Evolutionary conservation across 2,888 invertebrate species (phyloP), one percentile per base, ranked within the genome.

Genomic region (Malthinus flaveolus): DNA sequence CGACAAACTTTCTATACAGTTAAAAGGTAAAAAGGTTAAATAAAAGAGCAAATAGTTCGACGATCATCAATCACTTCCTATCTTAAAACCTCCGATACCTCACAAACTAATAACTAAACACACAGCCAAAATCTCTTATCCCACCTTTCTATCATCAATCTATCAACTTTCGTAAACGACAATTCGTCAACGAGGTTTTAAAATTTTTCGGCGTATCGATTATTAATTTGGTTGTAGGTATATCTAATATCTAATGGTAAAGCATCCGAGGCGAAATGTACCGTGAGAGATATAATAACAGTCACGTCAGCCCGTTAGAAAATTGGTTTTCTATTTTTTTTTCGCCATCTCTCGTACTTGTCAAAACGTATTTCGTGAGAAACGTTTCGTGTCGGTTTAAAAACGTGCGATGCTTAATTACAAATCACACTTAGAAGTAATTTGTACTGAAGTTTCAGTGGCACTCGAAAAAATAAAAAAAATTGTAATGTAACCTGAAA

Each of bases 31-130:
- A 23, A 42, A 13, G 39, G 15, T 42, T 42, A 42, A 23, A 42
- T 15, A 42, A 42, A 42, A 42, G 39, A 42, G 39, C 39, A 42
- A 42, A 42, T 42, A 13, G 39, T 42, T 42, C 15, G 39, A 42
- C 39, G 15, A 42, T 15, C 56, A 56, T 56, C 56, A 56, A 56
- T 56, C 56, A 56, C 56, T 42, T 37, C 33, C 49, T 33, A 39
- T 56, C 49, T 49, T 23, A 35, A 49, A 50, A 49, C 45, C 45
- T 44, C 32, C 35, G 49, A 37, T 50, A 36, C 32, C 45, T 50
- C 44, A n/a, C n/a, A 12, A 35, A 46, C 49, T 46, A 15, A 36
- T 44, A 45, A 35, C 33, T 23, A 23, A 23, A 23, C 23, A 23
- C 23, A 47, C 47, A 53, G 37, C 53, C 44, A 46, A 33, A 46